These are phyloP conservation scores for Nannobrachium achirus DNA, from an alignment of 2,113 vertebrate species.

Conservation along the genomic window DNA sequence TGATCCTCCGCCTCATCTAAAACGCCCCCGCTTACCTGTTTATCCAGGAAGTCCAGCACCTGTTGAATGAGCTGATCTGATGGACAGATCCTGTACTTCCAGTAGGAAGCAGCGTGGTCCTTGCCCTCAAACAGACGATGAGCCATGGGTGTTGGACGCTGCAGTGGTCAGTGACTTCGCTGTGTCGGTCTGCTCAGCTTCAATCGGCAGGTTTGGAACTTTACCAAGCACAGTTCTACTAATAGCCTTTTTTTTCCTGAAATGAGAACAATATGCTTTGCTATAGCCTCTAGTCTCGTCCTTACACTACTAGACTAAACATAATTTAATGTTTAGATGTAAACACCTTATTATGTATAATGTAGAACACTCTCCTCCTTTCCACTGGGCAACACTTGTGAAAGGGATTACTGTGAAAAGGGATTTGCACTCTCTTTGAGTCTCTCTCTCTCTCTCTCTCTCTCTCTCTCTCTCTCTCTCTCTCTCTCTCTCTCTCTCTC, in stretches of 20 bases:
- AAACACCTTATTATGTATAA: no score
- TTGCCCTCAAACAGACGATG: conserved; percentile 81
- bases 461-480: neutral
- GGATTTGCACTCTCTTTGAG: no score
- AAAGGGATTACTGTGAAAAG: no score
- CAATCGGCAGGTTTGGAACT: no score
- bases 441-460: neutral
- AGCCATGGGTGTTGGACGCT: conserved; percentile 69
- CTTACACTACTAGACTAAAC: neutral
- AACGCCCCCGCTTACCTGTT: conserved; percentile 68
- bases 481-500: conserved; percentile 1
- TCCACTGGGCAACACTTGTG: neutral
- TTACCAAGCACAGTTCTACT: no score
- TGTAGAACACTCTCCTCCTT: neutral
- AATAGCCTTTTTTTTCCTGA: no score
- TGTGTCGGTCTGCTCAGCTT: no score
- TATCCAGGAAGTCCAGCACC: conserved; percentile 75
- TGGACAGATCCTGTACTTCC: conserved; percentile 79
- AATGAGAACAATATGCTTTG: no score
- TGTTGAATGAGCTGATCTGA: conserved; percentile 70
- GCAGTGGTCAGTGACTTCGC: neutral
- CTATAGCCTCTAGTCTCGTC: no score
- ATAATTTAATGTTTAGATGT: no score
- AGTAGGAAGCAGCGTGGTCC: conserved; percentile 76
- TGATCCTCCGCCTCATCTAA: no score